phyloP scores from a whole-genome alignment of 1,140 invertebrate genomes.

The Drosophila azteca region DNA sequence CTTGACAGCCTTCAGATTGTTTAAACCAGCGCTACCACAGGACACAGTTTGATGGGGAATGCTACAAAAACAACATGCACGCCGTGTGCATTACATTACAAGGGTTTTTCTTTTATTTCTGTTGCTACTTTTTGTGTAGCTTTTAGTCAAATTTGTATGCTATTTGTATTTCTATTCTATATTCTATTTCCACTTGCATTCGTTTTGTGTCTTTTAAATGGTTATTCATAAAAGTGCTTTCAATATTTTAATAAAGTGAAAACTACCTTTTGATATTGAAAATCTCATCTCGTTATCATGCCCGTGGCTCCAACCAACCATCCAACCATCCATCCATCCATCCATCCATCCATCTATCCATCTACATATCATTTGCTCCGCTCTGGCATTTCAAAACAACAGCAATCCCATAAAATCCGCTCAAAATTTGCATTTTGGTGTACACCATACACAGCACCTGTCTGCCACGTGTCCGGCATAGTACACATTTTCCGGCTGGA shows the following conservation, averaged over 20 bases:
- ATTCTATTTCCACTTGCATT: too few species aligned
- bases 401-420: not conserved
- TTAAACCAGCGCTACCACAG: too few species aligned
- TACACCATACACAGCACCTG: not conserved
- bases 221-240: not conserved
- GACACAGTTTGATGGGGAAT: too few species aligned
- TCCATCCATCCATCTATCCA: not conserved
- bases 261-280: conserved; percentile 13
- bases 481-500: conserved; percentile 8
- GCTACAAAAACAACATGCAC: too few species aligned
- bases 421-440: conserved; percentile 25
- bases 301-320: not conserved
- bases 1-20: too few species aligned
- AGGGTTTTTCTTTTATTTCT: too few species aligned
- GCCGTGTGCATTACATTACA: too few species aligned
- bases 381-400: conserved; percentile 24
- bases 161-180: too few species aligned
- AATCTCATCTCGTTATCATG: not conserved
- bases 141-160: too few species aligned
- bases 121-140: too few species aligned
- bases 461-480: conserved; percentile 27
- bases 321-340: not conserved
- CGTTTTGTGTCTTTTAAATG: too few species aligned
- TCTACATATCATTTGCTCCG: conserved; percentile 5
- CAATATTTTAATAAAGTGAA: conserved; percentile 16